These are phyloP conservation scores for Bombus breviceps DNA, from an alignment of 1,140 invertebrate genomes.

Conservation along the genomic window DNA sequence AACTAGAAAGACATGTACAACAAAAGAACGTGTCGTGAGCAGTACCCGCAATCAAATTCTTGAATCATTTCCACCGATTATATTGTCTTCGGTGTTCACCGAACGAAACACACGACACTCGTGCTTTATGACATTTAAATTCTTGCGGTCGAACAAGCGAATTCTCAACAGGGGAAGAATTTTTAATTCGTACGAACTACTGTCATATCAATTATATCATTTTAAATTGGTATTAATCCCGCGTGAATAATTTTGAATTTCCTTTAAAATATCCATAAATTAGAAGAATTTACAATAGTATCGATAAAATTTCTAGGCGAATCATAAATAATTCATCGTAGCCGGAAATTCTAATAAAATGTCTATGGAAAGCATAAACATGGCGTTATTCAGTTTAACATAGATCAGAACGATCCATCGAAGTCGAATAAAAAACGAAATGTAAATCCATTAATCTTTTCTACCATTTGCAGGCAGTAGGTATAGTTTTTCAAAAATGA, in stretches of 20 bases:
- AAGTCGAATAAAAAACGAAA: conserved; percentile 37
- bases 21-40: conserved; percentile 44
- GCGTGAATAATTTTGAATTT: too few species aligned
- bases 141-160: not conserved
- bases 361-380: not conserved
- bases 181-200: not conserved
- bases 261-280: too few species aligned
- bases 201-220: not conserved
- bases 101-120: too few species aligned
- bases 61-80: not conserved
- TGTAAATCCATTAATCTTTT: conserved; percentile 47
- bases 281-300: too few species aligned
- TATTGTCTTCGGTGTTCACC: not conserved
- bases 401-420: not conserved
- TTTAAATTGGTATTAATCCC: not conserved
- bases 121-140: not conserved
- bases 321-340: not conserved
- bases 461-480: not conserved
- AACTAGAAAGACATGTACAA: conserved; percentile 48
- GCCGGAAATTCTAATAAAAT: not conserved
- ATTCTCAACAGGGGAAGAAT: not conserved
- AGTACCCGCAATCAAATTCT: conserved; percentile 32
- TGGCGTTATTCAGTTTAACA: not conserved
- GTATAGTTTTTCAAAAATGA: conserved; percentile 22
- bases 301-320: not conserved